Evolutionary conservation across 2,888 invertebrate genomes (phyloP), one percentile per base, ranked within the genome.

Genomic region (Pemphredon lugubris): DNA sequence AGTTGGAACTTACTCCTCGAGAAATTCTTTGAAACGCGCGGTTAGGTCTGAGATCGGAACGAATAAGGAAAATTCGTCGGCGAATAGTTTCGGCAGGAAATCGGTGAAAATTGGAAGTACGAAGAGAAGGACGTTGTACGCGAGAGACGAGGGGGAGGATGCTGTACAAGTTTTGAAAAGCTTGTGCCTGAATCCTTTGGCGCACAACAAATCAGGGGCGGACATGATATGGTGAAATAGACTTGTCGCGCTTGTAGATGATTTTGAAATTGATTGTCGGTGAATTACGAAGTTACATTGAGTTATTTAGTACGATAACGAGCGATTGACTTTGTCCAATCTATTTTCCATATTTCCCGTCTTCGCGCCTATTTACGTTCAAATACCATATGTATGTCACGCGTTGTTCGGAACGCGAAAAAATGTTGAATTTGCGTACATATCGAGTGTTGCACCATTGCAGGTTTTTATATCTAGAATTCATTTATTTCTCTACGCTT

Each of bases 171-270:
- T 84, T 20, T 72, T 89, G 7, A 84, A 84, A 5, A 86, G 67
- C 53, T 79, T 89, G 34, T 89, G 89, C 53, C 65, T 89, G 47
- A 89, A 89, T 81, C 89, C 89, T 13, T 73, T 89, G 21, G 89
- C 89, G 1, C 77, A 87, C 32, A 84, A 73, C 39, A 85, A 85
- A 68, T 71, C 84, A 11, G 82, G 85, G 18, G 71, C 83, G 2
- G 86, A 87, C 51, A 89, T 89, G 87, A 88, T 89, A 32, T 89
- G 89, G 89, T 89, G 18, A 64, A 40, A 20, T 26, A 4, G n/a
- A 45, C 6, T 1, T 1, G 7, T 42, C n/a, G n/a, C n/a, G n/a
- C n/a, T 18, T 5, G 18, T 42, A 3, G 20, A 18, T 42, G 20
- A 42, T 18, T n/a, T n/a, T n/a, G 18, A 2, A 42, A 9, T 37